Conservation (phyloP, 1,140 invertebrate species). For the Cherax destructor region DNA sequence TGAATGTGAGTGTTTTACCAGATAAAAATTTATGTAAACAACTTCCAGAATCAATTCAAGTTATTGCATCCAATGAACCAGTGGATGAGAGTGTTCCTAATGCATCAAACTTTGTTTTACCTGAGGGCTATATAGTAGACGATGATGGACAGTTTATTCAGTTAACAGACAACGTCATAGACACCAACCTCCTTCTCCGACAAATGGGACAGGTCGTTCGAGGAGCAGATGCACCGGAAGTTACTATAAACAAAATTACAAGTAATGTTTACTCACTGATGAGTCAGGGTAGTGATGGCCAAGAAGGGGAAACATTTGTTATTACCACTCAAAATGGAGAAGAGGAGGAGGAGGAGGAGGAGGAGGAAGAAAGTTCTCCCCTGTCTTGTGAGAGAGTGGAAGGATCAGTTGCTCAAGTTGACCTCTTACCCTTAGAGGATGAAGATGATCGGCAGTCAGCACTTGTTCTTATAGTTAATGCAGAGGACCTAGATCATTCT, state of each 20-base stretch:
- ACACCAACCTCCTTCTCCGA: conserved; percentile 40
- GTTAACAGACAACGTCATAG: conserved; percentile 41
- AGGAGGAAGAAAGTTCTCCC: neutral
- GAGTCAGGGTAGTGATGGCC: conserved; percentile 42
- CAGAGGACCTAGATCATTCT: conserved; percentile 38
- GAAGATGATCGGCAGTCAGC: conserved; percentile 49
- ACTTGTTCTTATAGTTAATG: conserved; percentile 57
- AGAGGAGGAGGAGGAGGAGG: conserved; percentile 31
- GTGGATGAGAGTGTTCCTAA: conserved; percentile 33
- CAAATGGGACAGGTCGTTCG: conserved; percentile 33
- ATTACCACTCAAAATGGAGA: conserved; percentile 51
- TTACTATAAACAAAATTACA: conserved; percentile 57
- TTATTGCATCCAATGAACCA: conserved; percentile 46
- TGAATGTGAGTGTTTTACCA: neutral
- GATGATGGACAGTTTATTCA: conserved; percentile 40
- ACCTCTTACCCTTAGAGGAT: conserved; percentile 30
- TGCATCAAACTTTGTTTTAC: conserved; percentile 47
- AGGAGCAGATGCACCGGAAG: conserved; percentile 22
- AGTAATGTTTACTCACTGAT: conserved; percentile 56
- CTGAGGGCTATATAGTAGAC: conserved; percentile 52
- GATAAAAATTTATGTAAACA: conserved; percentile 24
- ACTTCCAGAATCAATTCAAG: conserved; percentile 48
- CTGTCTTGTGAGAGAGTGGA: neutral
- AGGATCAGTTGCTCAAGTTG: neutral
- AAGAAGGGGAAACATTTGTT: conserved; percentile 53